Base-by-base conservation (phyloP, 2,113 vertebrate genomes). In the Enhydra lutris region DNA sequence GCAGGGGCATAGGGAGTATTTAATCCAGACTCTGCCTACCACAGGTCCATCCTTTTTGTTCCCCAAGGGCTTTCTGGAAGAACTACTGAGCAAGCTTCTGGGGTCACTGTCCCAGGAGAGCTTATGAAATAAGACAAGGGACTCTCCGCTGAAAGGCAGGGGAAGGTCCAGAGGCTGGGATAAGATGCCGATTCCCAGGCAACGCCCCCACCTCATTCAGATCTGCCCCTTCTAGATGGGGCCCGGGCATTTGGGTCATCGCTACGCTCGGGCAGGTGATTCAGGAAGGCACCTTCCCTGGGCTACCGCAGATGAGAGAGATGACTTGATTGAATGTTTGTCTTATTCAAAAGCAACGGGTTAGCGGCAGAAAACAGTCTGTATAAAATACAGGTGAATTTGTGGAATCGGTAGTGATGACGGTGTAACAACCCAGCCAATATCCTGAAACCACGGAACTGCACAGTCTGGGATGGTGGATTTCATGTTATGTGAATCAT, bases 401-500 rank as follows among this genome's bases (percentile, higher is more conserved):
- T 79, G 63, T 24, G 42, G 52, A 61, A 59, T 15, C 11, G 57
- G 93, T 8, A 13, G 9, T 36, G 14, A n/a, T 39, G 34, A 81
- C 7, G 7, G 57, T 26, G 14, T 80, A 3, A 15, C 23, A 23
- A 12, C 50, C 26, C 21, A 45, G 78, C 4, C 1, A 67, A 23
- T 34, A 31, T 12, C 18, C 10, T 24, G 20, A 91, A 50, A 81
- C 52, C 45, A 61, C 94, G 21, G 36, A 78, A 6, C 4, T 4
- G 15, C 0, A 9, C 0, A 1, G n/a, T 79, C 24, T 34, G 7
- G 36, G 67, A 7, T 4, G 55, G 20, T 1, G 23, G 3, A 31
- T 88, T n/a, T n/a, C 31, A 34, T 34, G 80, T 67, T 31, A 18
- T 31, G 47, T 83, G 57, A 83, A 20, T 67, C 67, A 4, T 52